Evolutionary conservation across 2,113 vertebrate genomes (phyloP), one percentile per base, ranked within the genome.

Genomic region (Paracanthobrama guichenoti): DNA sequence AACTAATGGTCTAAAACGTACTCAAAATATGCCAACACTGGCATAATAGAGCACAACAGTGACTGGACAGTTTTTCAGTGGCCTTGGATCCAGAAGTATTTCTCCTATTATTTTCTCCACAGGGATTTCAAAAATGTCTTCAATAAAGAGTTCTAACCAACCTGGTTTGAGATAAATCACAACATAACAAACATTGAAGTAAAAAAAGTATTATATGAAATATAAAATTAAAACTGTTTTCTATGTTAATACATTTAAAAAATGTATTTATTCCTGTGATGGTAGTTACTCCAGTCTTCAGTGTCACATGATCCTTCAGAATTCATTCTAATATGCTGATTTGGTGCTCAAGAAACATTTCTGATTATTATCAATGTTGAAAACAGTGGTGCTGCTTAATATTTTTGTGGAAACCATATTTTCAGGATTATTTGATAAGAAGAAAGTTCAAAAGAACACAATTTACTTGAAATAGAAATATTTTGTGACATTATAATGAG

Each of bases 121-220:
- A 73, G 71, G 42, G 71, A 73, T 73, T 73, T 73, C 2, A 73
- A 46, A 48, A 73, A 73, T 73, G 42, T 48, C 42, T 73, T 73
- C 6, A 73, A 73, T 48, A 73, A 73, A 59, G 53, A 42, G 5
- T 39, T 57, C 6, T 39, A 78, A 59, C 53, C 28, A 14, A 35
- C 20, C 20, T 71, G 22, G 67, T 71, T 10, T 24, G 42, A 46
- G 42, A 14, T 46, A n/a, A n/a, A 26, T 48, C 39, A 73, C 71
- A 46, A 24, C 22, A 73, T 73, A n/a, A 46, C 39, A 44, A 72
- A 46, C 42, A 72, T 1, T 14, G 6, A 72, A 44, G 42, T n/a
- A 24, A 72, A 72, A 44, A 20, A 39, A 48, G 46, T 35, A 35
- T 35, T 35, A 35, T 35, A 3, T 48, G 46, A 48, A 48, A 48